Evolutionary conservation across 2,888 invertebrate genomes (phyloP).

Genomic region (Xylota sylvarum): DNA sequence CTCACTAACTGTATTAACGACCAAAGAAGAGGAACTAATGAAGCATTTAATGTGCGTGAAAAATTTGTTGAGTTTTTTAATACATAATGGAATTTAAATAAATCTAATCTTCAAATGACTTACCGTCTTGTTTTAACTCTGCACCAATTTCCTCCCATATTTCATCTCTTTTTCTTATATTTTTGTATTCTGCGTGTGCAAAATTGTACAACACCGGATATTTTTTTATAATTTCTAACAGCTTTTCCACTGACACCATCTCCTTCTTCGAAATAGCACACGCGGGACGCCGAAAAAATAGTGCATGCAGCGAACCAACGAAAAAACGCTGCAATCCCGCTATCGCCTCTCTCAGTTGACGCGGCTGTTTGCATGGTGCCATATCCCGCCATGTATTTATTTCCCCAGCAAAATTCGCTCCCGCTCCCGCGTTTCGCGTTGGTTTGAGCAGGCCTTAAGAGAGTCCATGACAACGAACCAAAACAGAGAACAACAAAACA

Average conservation of each 20-base stretch:
- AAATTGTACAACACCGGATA: conserved; percentile 10
- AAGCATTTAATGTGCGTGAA: conserved; percentile 9
- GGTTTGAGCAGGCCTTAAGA: too few relatives aligned
- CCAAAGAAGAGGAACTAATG: conserved; percentile 3
- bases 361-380: too few relatives aligned
- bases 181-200: conserved; percentile 20
- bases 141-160: conserved; percentile 9
- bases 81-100: conserved; percentile 19
- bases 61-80: conserved; percentile 20
- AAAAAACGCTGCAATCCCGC: too few relatives aligned
- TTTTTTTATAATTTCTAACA: conserved; percentile 12
- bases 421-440: too few relatives aligned
- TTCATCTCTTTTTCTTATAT: conserved; percentile 18
- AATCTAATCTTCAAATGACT: conserved; percentile 4
- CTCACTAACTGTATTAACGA: conserved; percentile 4
- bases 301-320: background rate
- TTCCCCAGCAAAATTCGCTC: too few relatives aligned
- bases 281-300: background rate
- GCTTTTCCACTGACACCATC: conserved; percentile 3
- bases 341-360: too few relatives aligned
- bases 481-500: too few relatives aligned
- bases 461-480: too few relatives aligned
- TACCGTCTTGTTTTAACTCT: conserved; percentile 22
- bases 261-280: background rate
- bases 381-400: too few relatives aligned